Evolutionary conservation across 2,888 invertebrate genomes (phyloP), one percentile per base, ranked within the genome.

Genomic region (Ecliptopera silaceata): DNA sequence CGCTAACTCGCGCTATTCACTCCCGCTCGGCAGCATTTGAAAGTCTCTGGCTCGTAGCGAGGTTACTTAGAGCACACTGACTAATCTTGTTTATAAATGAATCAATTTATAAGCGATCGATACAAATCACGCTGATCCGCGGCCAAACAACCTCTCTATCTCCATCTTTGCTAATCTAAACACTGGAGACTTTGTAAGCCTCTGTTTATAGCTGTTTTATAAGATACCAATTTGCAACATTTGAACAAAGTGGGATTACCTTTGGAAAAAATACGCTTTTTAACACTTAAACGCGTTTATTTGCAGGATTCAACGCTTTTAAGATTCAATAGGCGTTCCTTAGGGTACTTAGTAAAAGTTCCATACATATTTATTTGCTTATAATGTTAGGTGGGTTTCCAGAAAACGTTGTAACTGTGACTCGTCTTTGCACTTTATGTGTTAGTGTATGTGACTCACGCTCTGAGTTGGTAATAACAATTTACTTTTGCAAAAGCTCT

Each of bases 221-320:
- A 71, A 74, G 71, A 77, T 79, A 75, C 74, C 75, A 76, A 79
- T 80, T 79, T 78, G 76, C 70, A 72, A 76, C 71, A 75, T 64
- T 75, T 71, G 67, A 70, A 71, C 70, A 74, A 78, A 75, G 70
- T 78, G 74, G 72, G 77, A 75, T 77, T 72, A 71, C 58, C 61
- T 60, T 13, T 4, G 3, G 13, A 32, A 77, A 78, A 79, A 74
- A 64, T 59, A 76, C 79, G 77, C 77, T 80, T 72, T 72, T 75
- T 71, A 72, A 75, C 74, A 75, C 74, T 71, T 72, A 75, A n/a
- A 61, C 63, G 68, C 76, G 72, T 79, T 78, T 80, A 74, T 80
- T 80, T 77, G 73, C 68, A 65, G 71, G 70, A 69, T 75, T 76
- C 74, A 63, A 70, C 70, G 68, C 72, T 71, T 75, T 74, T 71